phyloP scores from a whole-genome alignment of 2,113 vertebrate species.

The Pangasianodon gigas region DNA sequence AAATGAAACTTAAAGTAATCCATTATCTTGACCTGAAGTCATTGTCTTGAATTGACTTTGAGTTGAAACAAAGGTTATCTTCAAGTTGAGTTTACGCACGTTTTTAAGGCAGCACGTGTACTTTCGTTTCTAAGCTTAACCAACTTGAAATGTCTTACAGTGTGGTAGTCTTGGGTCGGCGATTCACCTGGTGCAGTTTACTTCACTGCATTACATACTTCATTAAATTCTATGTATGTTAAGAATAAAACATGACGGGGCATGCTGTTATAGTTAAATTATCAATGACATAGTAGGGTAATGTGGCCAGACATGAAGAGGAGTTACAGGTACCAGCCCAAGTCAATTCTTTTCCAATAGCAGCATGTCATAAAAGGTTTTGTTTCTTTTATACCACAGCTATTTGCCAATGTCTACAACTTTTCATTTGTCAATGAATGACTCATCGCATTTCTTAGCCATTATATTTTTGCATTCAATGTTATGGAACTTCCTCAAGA shows the following conservation, averaged over 20 bases:
- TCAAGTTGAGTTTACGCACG: too few relatives aligned
- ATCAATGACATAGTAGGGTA: not conserved
- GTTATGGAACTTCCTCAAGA: not conserved
- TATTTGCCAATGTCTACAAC: not conserved
- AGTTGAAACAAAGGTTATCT: too few relatives aligned
- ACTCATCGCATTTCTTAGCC: too few relatives aligned
- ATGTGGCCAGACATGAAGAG: not conserved
- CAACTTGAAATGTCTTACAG: too few relatives aligned
- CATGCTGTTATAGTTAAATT: not conserved
- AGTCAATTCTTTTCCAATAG: not conserved
- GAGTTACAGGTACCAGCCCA: not conserved
- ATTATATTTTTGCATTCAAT: not conserved
- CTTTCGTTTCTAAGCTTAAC: too few relatives aligned
- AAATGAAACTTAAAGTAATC: too few relatives aligned
- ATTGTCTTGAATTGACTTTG: too few relatives aligned
- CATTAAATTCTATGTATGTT: too few relatives aligned
- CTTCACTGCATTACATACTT: too few relatives aligned
- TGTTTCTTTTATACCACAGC: not conserved
- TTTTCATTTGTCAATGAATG: not conserved
- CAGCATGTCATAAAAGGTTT: not conserved
- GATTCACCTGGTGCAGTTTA: not conserved
- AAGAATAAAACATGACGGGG: not conserved
- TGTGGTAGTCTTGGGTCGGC: not conserved
- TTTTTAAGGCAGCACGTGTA: too few relatives aligned
- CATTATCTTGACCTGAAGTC: too few relatives aligned